Conservation (phyloP, 2,113 vertebrate genomes). For the Eonycteris spelaea region DNA sequence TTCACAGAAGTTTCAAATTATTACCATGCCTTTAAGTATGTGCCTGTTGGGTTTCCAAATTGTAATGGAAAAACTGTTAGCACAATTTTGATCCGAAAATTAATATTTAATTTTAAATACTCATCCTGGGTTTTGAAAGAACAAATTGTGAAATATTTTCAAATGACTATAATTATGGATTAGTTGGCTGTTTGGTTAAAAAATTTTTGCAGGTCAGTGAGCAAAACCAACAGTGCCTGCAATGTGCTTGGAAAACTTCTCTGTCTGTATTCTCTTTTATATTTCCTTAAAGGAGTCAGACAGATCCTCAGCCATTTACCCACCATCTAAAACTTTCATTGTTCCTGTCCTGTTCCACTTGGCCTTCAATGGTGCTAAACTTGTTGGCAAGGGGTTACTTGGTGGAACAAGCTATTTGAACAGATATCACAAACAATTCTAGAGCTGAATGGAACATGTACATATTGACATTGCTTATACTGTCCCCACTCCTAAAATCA, state of each 20-base stretch:
- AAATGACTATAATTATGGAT: slow-evolving; percentile 42
- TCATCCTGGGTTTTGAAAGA: slow-evolving; percentile 8
- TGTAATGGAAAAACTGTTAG: slow-evolving; percentile 20
- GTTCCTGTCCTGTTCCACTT: neutral
- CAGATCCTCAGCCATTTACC: neutral
- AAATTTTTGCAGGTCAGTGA: neutral
- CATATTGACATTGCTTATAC: neutral
- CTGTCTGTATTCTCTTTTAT: neutral
- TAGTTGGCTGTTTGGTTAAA: slow-evolving; percentile 22
- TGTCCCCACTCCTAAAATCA: neutral
- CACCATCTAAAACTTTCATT: neutral
- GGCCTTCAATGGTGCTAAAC: neutral
- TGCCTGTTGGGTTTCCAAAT: slow-evolving; percentile 30
- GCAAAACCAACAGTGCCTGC: neutral
- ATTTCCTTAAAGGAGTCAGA: neutral
- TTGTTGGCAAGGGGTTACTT: neutral
- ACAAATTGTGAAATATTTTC: slow-evolving; percentile 40
- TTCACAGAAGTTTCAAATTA: neutral
- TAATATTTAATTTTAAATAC: slow-evolving; percentile 57
- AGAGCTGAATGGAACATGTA: neutral
- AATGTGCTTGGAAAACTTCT: neutral
- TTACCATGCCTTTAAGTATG: neutral
- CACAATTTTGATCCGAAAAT: slow-evolving; percentile 52
- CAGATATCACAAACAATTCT: neutral
- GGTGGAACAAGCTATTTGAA: neutral